These are phyloP conservation scores for Anastrepha obliqua DNA, from an alignment of 1,140 invertebrate genomes.

Conservation along the genomic window DNA sequence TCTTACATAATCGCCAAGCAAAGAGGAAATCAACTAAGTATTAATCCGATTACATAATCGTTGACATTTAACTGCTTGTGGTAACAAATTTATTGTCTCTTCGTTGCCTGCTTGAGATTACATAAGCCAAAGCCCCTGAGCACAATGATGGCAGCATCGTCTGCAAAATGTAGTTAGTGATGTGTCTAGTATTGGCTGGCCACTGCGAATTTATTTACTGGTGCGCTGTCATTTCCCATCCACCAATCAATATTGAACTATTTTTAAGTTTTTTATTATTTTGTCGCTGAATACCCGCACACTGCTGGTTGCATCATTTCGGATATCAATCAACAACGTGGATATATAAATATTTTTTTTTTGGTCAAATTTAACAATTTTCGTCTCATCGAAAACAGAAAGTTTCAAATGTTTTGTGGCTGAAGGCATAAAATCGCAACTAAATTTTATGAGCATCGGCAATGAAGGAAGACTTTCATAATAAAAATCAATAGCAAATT, in stretches of 20 bases:
- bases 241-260: background rate
- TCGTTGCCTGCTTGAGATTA: background rate
- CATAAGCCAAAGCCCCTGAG: background rate
- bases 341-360: background rate
- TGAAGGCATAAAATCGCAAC: background rate
- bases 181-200: background rate
- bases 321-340: background rate
- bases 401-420: background rate
- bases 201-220: background rate
- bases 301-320: background rate
- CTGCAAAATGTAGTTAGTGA: background rate
- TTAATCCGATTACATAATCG: constrained; percentile 22
- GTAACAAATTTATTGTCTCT: constrained; percentile 38
- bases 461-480: background rate
- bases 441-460: background rate
- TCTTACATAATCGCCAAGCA: constrained; percentile 29
- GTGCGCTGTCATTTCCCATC: background rate
- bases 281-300: background rate
- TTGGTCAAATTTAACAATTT: background rate
- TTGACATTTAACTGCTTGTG: constrained; percentile 17
- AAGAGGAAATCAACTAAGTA: constrained; percentile 7
- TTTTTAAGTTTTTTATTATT: background rate
- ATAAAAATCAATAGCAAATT: background rate
- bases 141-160: background rate
- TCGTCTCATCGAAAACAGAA: constrained; percentile 1